phyloP scores from a whole-genome alignment of 2,888 invertebrate genomes.

The Chrysomela aeneicollis region DNA sequence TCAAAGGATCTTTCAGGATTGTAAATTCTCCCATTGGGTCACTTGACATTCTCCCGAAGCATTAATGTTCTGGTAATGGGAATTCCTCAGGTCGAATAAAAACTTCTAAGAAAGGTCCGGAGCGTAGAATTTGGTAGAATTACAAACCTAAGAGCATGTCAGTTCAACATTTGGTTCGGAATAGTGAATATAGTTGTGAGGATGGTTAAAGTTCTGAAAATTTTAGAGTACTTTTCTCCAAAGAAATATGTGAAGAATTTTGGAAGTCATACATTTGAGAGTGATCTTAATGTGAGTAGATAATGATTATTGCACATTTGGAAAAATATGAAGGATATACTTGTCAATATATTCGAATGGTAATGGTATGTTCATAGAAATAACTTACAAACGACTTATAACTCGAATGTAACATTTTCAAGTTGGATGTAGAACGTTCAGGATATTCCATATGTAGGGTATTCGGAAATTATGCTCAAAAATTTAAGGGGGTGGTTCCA shows the following conservation, averaged over 20 bases:
- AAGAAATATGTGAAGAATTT: conserved; percentile 21
- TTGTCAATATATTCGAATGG: not conserved
- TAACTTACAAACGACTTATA: no score
- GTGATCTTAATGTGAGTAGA: conserved; percentile 20
- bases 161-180: conserved; percentile 14
- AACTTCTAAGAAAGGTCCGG: conserved; percentile 22
- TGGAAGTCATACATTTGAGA: conserved; percentile 5
- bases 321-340: not conserved
- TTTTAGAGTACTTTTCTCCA: conserved; percentile 20
- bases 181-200: not conserved
- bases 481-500: no score
- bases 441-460: no score
- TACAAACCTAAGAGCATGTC: conserved; percentile 15
- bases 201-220: conserved; percentile 16
- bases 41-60: not conserved
- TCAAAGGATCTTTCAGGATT: not conserved
- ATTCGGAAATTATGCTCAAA: no score
- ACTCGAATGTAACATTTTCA: no score
- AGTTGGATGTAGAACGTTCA: no score
- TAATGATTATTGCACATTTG: not conserved
- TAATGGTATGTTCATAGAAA: no score
- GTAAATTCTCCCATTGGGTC: not conserved
- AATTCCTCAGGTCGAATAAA: conserved; percentile 34
- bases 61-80: conserved; percentile 31
- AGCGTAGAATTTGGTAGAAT: not conserved